These are phyloP conservation scores for Osmoderma eremita DNA, from an alignment of 2,888 invertebrate species.

Conservation along the genomic window DNA sequence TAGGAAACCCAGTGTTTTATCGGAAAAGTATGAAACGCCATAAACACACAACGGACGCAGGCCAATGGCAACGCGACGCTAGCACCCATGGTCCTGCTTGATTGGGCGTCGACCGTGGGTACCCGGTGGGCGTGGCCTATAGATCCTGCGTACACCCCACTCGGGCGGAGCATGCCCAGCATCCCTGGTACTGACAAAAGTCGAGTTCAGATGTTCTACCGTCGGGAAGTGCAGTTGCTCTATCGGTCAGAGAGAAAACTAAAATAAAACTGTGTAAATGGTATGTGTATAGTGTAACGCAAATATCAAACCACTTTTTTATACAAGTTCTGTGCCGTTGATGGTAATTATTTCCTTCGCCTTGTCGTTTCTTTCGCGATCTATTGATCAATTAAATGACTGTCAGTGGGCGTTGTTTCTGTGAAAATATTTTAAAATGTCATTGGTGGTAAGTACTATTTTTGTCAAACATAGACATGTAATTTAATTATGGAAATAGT, in stretches of 20 bases:
- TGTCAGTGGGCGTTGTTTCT: conserved; percentile 20
- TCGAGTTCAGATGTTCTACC: conserved; percentile 41
- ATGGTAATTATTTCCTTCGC: conserved; percentile 11
- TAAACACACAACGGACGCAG: conserved; percentile 43
- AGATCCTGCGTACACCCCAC: conserved; percentile 50
- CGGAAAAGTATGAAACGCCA: conserved; percentile 47
- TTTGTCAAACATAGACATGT: too few species aligned
- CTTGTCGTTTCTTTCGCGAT: not conserved
- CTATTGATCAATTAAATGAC: conserved; percentile 23
- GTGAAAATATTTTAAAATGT: conserved; percentile 9
- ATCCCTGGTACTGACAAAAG: conserved; percentile 56
- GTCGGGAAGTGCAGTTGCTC: conserved; percentile 46
- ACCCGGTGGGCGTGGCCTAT: conserved; percentile 52
- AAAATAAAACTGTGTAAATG: conserved; percentile 45
- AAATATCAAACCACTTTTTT: conserved; percentile 13
- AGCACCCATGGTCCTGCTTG: conserved; percentile 53
- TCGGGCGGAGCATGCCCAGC: conserved; percentile 58
- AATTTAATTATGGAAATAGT: too few species aligned
- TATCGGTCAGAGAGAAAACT: conserved; percentile 50
- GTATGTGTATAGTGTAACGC: conserved; percentile 27
- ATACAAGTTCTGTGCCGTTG: conserved; percentile 22
- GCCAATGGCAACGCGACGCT: conserved; percentile 44
- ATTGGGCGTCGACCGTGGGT: conserved; percentile 52
- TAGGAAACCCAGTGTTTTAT: conserved; percentile 34
- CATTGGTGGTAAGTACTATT: conserved; percentile 23